Percentiles rank a stretch among this genome's conserved stretches.
Evolutionary conservation across 2,888 invertebrate genomes (phyloP).

Genomic region (Furcula furcula): DNA sequence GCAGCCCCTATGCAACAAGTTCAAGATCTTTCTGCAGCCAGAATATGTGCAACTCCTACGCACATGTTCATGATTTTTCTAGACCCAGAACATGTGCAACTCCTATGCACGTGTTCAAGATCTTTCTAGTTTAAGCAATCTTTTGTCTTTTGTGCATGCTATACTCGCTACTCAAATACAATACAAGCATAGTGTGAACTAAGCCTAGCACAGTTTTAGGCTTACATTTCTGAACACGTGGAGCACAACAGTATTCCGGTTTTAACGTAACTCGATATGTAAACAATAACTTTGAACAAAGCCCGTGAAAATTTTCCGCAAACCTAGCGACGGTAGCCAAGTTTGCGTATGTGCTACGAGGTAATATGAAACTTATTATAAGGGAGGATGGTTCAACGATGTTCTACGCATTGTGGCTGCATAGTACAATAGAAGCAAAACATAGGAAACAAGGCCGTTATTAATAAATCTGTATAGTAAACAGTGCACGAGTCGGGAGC

Average conservation of each 20-base stretch:
- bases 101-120: no score
- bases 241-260: neutral
- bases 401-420: neutral
- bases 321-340: neutral
- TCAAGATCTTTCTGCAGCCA: no score
- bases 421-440: conserved; percentile 7
- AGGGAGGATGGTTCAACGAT: neutral
- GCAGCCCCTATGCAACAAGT: no score
- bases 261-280: neutral
- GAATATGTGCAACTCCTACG: no score
- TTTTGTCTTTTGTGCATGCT: no score
- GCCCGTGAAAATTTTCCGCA: neutral
- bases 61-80: no score
- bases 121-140: no score
- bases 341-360: neutral
- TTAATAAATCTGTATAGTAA: conserved; percentile 13
- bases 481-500: conserved; percentile 8
- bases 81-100: no score
- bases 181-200: no score
- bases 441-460: conserved; percentile 6
- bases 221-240: no score
- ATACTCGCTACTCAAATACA: no score
- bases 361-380: neutral
- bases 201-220: no score
- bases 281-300: neutral